A percentile compares a stretch with the other conserved stretches of the same genome.
phyloP scores from a whole-genome alignment of 2,797 vertebrate genomes.

The Melanitta fusca region DNA sequence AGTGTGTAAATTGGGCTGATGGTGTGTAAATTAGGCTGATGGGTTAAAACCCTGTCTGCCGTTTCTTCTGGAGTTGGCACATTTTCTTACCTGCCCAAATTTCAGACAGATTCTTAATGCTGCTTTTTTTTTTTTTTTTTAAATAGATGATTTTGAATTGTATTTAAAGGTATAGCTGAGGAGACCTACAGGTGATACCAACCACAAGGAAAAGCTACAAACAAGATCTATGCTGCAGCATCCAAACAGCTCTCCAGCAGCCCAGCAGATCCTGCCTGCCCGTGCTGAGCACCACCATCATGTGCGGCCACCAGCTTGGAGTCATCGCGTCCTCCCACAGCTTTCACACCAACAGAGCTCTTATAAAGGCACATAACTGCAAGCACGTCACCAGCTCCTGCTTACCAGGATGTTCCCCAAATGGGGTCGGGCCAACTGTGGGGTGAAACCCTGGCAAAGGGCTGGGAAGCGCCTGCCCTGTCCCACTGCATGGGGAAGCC shows the following conservation, averaged over 20 bases:
- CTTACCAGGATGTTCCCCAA: background rate
- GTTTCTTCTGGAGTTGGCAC: background rate
- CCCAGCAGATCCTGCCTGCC: background rate
- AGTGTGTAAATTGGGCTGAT: background rate
- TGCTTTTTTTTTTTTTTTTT: background rate
- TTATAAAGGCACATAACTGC: background rate
- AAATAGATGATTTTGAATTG: background rate
- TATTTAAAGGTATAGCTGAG: background rate
- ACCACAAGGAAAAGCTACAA: background rate
- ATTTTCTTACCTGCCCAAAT: background rate
- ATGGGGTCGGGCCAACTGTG: background rate
- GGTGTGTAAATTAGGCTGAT: background rate
- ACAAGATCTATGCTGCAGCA: background rate
- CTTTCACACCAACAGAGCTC: background rate
- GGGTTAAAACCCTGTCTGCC: background rate
- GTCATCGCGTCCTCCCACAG: background rate
- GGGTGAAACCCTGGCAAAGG: background rate
- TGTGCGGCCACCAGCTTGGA: fast-evolving
- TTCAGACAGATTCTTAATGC: background rate
- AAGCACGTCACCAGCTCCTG: background rate
- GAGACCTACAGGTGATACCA: background rate
- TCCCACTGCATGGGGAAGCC: fast-evolving
- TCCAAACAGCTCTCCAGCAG: background rate
- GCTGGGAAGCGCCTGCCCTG: background rate
- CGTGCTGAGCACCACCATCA: background rate